These are phyloP conservation scores for Rhadina sibilatrix DNA, from an alignment of 2,113 vertebrate genomes.

Conservation along the genomic window DNA sequence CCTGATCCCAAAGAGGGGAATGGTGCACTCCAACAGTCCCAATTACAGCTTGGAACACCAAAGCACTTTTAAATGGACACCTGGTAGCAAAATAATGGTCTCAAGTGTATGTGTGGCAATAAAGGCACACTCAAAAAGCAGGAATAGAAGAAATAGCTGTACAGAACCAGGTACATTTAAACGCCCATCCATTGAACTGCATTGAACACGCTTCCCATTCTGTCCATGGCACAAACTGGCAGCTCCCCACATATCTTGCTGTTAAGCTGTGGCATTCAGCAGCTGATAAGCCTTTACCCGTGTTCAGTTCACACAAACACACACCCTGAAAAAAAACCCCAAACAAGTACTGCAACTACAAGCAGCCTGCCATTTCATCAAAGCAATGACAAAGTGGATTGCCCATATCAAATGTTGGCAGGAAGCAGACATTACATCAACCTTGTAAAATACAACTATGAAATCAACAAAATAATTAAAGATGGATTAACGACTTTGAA, in stretches of 20 bases:
- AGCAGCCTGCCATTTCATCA: conserved; percentile 69
- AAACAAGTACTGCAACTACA: conserved; percentile 34
- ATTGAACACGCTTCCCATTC: neutral
- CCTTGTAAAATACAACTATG: conserved; percentile 71
- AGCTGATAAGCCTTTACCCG: neutral
- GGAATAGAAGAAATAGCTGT: neutral
- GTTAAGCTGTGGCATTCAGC: neutral
- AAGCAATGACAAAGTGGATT: conserved; percentile 67
- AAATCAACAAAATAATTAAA: conserved; percentile 79
- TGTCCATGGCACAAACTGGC: neutral
- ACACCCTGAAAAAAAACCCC: neutral
- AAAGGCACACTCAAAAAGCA: neutral
- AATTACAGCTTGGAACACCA: neutral
- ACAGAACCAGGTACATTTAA: neutral
- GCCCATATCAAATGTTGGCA: conserved; percentile 72
- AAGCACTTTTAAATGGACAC: fast-evolving
- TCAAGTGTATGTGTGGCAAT: neutral
- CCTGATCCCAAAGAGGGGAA: neutral
- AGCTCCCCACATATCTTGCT: neutral
- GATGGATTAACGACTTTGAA: conserved; percentile 65
- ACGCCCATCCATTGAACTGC: neutral
- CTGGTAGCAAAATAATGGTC: neutral
- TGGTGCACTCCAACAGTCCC: fast-evolving
- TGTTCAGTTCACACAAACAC: neutral
- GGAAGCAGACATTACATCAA: conserved; percentile 64